Base-by-base conservation (phyloP, 2,113 vertebrate genomes). In the Prolemur simus region DNA sequence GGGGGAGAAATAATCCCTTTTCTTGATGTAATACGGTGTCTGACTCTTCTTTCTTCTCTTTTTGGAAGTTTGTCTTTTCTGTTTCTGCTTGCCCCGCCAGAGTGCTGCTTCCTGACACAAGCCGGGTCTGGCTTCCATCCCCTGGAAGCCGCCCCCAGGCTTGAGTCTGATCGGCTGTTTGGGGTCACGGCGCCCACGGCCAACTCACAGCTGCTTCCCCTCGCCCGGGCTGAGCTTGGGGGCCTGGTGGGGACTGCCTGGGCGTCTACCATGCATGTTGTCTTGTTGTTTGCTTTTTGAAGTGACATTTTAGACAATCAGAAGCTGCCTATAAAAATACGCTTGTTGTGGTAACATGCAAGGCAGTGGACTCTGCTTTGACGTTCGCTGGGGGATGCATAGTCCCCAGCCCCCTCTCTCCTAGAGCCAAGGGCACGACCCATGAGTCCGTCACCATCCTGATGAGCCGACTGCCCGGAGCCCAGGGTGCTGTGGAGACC, bases 401-500 rank as follows among this genome's bases (percentile, higher is more conserved):
- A 56, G 8, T 45, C 63, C 13, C 12, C 3, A n/a, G 27, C 15
- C 56, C 2, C 34, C 25, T 56, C 5, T 37, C 27, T n/a, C 10
- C 15, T 21, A 3, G 5, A 37, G 14, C 18, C 3, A 5, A 37
- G 18, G 14, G 18, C 6, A 18, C 3, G 0, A 18, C 80, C 49
- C 54, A 0, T 18, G 23, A 71, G 20, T 8, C 32, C 17, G 6
- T 12, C 37, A 13, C 45, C 82, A 1, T 12, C 29, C 13, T 39
- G 63, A 42, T 11, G 2, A 54, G 32, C 68, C 13, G 7, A 0
- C 15, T 7, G 3, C 14, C 12, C 8, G 0, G 23, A 39, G 66
- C 32, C 23, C 47, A 5, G 0, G 0, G 17, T n/a, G 34, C 6
- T 1, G 34, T 1, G 18, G 64, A 45, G 34, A 15, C 9, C 0